These are phyloP conservation scores for Rhopalosiphum nymphaeae DNA, from an alignment of 2,888 invertebrate genomes.

Conservation along the genomic window DNA sequence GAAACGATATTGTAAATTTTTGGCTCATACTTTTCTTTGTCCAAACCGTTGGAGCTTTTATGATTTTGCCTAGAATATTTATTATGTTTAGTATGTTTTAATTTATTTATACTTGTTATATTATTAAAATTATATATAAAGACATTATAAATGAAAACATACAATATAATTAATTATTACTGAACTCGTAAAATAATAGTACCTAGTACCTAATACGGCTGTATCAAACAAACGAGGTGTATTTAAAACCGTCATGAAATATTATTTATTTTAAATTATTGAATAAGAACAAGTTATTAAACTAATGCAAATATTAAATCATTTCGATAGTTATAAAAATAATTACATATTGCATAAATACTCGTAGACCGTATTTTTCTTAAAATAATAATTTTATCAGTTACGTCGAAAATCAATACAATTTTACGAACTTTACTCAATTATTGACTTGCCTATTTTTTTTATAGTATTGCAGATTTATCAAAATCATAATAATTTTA, in stretches of 20 bases:
- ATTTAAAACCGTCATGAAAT: neutral
- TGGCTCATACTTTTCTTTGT: neutral
- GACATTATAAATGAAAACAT: neutral
- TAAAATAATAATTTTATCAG: neutral
- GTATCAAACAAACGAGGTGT: neutral
- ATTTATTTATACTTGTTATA: neutral
- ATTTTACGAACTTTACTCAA: neutral
- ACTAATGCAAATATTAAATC: too few species aligned
- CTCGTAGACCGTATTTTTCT: neutral
- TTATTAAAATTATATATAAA: neutral
- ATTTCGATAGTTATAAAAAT: neutral
- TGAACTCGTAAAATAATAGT: neutral
- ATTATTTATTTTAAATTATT: neutral
- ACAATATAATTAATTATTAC: neutral
- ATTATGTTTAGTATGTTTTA: neutral
- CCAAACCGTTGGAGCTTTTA: neutral
- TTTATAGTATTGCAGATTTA: neutral
- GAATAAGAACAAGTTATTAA: neutral
- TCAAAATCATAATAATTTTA: neutral
- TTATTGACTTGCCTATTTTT: neutral
- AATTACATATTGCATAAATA: neutral
- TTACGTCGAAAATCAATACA: neutral
- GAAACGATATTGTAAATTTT: constrained; percentile 87
- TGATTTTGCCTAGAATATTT: neutral
- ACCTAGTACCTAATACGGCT: too few species aligned